Conservation (phyloP, 2,797 vertebrate genomes). For the Myiothlypis chrysogaster region DNA sequence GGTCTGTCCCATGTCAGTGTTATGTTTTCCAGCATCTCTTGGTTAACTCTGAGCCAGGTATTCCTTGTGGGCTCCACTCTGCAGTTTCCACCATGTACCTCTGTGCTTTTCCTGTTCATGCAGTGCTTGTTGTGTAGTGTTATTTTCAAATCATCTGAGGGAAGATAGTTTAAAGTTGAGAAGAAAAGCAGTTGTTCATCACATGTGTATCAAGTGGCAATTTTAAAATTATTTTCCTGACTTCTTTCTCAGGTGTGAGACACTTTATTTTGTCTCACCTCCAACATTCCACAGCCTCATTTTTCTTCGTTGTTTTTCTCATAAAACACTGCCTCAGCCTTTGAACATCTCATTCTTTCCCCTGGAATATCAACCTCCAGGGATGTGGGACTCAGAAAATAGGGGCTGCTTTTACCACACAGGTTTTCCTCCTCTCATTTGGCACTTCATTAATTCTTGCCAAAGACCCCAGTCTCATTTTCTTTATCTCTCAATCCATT, state of each 20-base stretch:
- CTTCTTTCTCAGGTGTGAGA: not conserved
- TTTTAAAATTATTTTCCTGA: not conserved
- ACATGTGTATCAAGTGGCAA: not conserved
- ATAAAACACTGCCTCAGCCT: not conserved
- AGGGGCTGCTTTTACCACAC: not conserved
- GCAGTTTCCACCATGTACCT: not conserved
- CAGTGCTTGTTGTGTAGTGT: not conserved
- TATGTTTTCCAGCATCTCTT: not conserved
- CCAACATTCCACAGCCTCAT: not conserved
- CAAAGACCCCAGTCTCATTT: not conserved
- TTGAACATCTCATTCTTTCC: not conserved
- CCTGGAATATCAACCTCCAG: not conserved
- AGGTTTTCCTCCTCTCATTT: not conserved
- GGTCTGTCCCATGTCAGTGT: not conserved
- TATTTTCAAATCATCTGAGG: not conserved
- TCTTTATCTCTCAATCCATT: not conserved
- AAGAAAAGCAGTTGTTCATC: not conserved
- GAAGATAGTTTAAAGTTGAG: not conserved
- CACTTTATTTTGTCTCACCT: not conserved
- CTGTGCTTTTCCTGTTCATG: not conserved
- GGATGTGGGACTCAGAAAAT: not conserved
- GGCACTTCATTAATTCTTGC: not conserved
- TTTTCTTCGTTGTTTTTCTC: not conserved
- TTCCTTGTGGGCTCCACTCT: not conserved
- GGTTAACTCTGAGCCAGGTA: not conserved